Evolutionary conservation across 2,797 vertebrate species (phyloP), one percentile per base, ranked within the genome.

Genomic region (Myotis vivesi): DNA sequence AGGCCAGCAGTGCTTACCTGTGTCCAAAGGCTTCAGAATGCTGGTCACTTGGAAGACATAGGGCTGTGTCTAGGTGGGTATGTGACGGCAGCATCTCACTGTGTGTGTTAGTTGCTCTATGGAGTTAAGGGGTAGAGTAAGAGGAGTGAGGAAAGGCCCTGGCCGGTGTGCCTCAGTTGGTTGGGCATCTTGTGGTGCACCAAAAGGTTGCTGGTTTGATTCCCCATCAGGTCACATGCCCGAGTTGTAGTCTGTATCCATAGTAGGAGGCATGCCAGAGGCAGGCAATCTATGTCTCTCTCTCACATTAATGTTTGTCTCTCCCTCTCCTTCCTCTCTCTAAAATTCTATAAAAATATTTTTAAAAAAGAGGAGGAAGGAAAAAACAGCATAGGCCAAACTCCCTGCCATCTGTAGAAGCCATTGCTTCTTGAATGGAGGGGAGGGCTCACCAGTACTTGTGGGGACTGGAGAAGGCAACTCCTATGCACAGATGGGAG

Each of bases 81-180:
- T 44, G 49, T 19, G 4, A 8, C 4, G 4, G 2, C 0, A 41
- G n/a, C 0, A 0, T 19, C 4, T 44, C 8, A 30, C 36, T 23
- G 8, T 28, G n/a, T 53, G 8, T 28, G 9, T 75, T 71, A 38
- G 10, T 81, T 81, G 25, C 17, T 59, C 3, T 28, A 19, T 68
- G 86, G 36, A 94, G 57, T 11, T 33, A 30, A 36, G 41, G 53
- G 68, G 73, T 13, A 57, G 46, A 59, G 28, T 71, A 59, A 8
- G 20, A 82, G 28, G 62, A 87, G 10, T 8, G 71, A 66, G 68
- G 20, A n/a, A 66, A 66, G 64, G 16, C 64, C n/a, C 30, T 33
- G n/a, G 64, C 3, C 1, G 3, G 64, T 66, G n/a, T 66, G 15
- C 16, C 30, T 33, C 8, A 66, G 16, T 66, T 66, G n/a, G 62